These are phyloP conservation scores for Solenopsis fugax DNA, from an alignment of 1,140 invertebrate species.

Conservation along the genomic window DNA sequence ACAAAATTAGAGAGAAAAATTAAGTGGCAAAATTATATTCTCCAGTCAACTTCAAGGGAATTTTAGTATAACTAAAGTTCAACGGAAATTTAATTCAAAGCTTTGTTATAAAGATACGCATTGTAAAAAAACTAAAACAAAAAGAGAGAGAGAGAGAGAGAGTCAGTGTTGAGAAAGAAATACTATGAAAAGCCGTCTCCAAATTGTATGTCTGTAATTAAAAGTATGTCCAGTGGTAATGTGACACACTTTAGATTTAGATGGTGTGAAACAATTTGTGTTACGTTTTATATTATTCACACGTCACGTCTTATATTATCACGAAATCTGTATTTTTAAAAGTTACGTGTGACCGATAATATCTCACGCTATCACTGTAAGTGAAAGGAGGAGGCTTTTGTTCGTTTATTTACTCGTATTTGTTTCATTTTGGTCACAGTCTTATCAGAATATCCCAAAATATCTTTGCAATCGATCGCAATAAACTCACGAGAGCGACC, in stretches of 20 bases:
- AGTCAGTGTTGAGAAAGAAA: neutral
- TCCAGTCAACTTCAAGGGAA: neutral
- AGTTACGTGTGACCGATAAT: neutral
- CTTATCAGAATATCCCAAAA: slow-evolving; percentile 27
- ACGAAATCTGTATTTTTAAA: neutral
- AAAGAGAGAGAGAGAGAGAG: no score
- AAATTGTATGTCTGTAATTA: slow-evolving; percentile 1
- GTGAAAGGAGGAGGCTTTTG: neutral
- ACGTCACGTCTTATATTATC: neutral
- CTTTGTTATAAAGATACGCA: neutral
- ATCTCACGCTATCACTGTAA: neutral
- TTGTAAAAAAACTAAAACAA: neutral
- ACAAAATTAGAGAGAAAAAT: neutral
- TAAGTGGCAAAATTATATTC: slow-evolving; percentile 3
- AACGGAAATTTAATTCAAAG: slow-evolving; percentile 16
- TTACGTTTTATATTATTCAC: slow-evolving; percentile 12
- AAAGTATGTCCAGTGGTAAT: neutral
- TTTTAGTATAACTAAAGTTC: neutral
- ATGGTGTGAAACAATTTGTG: neutral
- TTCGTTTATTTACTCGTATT: neutral
- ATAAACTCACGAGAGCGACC: neutral
- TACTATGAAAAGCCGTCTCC: neutral
- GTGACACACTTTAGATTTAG: neutral
- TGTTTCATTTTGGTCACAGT: neutral
- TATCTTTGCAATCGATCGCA: slow-evolving; percentile 27